These are phyloP conservation scores for Falco rusticolus DNA, from an alignment of 2,797 vertebrate species.

Conservation along the genomic window DNA sequence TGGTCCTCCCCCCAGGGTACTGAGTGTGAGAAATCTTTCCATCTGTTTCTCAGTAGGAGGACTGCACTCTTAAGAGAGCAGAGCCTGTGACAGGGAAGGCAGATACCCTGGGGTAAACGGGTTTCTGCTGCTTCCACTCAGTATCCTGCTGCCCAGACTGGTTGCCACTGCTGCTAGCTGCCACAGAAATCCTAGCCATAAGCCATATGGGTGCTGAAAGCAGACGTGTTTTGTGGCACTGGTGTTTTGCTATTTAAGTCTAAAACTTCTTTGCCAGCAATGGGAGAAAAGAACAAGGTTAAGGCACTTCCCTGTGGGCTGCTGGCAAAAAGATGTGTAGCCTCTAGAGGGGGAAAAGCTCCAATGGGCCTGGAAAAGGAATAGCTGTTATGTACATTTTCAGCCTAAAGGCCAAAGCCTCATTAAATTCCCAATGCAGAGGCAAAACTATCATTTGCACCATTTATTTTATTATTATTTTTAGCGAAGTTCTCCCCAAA, in stretches of 20 bases:
- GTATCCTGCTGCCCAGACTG: not conserved
- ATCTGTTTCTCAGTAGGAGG: not conserved
- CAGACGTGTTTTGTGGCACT: not conserved
- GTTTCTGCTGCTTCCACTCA: not conserved
- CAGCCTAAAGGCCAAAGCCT: not conserved
- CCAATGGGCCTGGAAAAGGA: not conserved
- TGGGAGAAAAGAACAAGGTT: not conserved
- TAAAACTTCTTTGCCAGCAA: not conserved
- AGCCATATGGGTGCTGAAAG: not conserved
- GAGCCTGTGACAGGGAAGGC: not conserved
- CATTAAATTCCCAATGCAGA: not conserved
- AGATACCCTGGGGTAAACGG: not conserved
- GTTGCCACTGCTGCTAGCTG: not conserved
- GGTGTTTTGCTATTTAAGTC: not conserved
- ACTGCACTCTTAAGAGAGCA: not conserved
- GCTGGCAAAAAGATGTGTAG: not conserved
- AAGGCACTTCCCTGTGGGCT: not conserved
- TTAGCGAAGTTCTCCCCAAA: not conserved
- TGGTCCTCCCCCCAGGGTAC: not conserved
- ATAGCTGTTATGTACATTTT: not conserved
- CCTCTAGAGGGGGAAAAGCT: not conserved
- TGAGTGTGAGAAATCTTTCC: not conserved
- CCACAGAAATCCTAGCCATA: not conserved
- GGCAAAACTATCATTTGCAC: not conserved
- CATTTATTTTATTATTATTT: not conserved